Conservation (phyloP, 2,113 vertebrate genomes). For the Pachypanchax playfairii region DNA sequence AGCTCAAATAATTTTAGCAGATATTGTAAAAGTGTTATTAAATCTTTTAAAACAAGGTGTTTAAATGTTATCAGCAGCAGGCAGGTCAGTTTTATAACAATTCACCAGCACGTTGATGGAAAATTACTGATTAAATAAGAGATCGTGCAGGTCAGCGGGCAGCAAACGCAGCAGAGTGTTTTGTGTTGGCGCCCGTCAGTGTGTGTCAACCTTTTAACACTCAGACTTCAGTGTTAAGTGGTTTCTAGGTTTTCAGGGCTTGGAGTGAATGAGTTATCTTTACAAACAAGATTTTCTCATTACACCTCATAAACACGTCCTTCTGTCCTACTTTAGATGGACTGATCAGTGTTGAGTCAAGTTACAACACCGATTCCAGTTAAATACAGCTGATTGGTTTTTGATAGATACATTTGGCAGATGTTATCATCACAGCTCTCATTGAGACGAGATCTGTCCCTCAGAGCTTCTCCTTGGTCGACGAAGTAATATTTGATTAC, state of each 20-base stretch:
- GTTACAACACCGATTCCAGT: neutral
- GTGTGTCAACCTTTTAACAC: neutral
- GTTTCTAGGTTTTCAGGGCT: neutral
- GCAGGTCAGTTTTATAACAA: constrained; percentile 14
- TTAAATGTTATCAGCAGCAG: constrained; percentile 5
- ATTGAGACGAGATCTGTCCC: neutral
- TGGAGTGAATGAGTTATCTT: neutral
- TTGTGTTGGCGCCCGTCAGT: constrained; percentile 3
- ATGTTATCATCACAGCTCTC: too few species aligned
- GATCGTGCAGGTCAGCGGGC: constrained; percentile 39
- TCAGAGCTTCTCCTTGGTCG: neutral
- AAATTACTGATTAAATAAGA: constrained; percentile 39
- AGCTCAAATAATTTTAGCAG: neutral
- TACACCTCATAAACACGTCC: neutral
- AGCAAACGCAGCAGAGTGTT: constrained; percentile 20
- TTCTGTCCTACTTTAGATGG: neutral
- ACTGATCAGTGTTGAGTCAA: neutral
- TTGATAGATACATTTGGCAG: too few species aligned
- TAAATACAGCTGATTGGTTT: too few species aligned
- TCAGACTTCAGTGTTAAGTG: neutral
- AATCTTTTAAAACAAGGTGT: neutral
- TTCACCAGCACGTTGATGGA: constrained; percentile 16
- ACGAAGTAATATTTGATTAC: too few species aligned
- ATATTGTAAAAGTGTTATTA: neutral
- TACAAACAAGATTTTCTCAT: neutral